Evolutionary conservation across 2,888 invertebrate genomes (phyloP).

Genomic region (Cinara cedri): DNA sequence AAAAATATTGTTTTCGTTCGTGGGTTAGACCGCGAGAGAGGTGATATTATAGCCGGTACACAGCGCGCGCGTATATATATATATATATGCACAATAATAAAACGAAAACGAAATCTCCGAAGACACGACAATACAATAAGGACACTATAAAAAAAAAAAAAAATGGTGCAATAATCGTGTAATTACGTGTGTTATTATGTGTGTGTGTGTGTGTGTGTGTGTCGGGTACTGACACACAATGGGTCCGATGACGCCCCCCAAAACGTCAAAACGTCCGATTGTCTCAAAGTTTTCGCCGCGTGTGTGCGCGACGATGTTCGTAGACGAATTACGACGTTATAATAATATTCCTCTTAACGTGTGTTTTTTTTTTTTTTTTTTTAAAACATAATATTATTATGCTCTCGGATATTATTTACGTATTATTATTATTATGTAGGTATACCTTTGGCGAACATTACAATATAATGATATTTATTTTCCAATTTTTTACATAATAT

Average conservation of each 20-base stretch:
- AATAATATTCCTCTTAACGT: not conserved
- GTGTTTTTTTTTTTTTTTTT: not conserved
- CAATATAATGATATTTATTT: not conserved
- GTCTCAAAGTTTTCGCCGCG: slow-evolving; percentile 34
- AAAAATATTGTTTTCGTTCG: slow-evolving; percentile 46
- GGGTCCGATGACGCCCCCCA: slow-evolving; percentile 47
- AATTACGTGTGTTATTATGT: slow-evolving; percentile 46
- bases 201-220: slow-evolving; percentile 44
- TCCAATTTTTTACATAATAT: too few species aligned
- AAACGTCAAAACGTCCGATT: slow-evolving; percentile 53
- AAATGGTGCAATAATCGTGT: slow-evolving; percentile 56
- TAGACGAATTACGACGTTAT: slow-evolving; percentile 33
- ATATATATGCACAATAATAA: slow-evolving; percentile 47
- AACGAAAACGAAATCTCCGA: slow-evolving; percentile 39
- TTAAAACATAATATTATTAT: too few species aligned
- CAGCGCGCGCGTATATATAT: too few species aligned
- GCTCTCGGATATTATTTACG: too few species aligned
- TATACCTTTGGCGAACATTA: too few species aligned
- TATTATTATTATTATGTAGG: too few species aligned
- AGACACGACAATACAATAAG: slow-evolving; percentile 50
- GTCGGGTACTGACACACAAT: slow-evolving; percentile 31
- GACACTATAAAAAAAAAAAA: slow-evolving; percentile 9
- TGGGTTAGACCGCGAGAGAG: slow-evolving; percentile 41
- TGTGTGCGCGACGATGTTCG: slow-evolving; percentile 14
- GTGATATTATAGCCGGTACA: slow-evolving; percentile 15